phyloP scores from a whole-genome alignment of 2,888 invertebrate species.

The Halictus ligatus region DNA sequence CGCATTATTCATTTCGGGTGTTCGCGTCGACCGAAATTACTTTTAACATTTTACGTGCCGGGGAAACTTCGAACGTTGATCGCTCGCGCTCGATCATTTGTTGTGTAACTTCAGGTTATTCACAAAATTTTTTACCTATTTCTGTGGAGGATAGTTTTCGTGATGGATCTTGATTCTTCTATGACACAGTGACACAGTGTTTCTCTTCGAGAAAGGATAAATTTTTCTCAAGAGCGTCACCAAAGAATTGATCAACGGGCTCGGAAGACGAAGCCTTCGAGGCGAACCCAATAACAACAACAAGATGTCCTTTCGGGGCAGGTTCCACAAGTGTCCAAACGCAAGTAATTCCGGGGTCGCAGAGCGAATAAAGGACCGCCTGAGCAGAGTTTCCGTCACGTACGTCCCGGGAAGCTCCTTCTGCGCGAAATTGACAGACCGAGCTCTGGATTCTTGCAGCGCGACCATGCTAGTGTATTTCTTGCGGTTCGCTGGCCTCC shows the following conservation, averaged over 20 bases:
- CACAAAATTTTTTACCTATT: not conserved
- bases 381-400: not conserved
- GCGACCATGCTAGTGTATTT: not conserved
- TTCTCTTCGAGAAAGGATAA: too few relatives aligned
- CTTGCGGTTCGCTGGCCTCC: conserved; percentile 12
- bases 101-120: not conserved
- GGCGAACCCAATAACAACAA: not conserved
- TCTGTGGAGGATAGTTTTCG: too few relatives aligned
- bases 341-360: not conserved
- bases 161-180: too few relatives aligned
- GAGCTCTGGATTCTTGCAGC: conserved; percentile 10
- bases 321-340: conserved; percentile 4
- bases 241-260: not conserved
- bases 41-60: not conserved
- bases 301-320: not conserved
- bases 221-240: too few relatives aligned
- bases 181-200: too few relatives aligned
- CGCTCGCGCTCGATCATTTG: not conserved
- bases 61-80: not conserved
- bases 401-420: not conserved
- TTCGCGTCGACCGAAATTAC: not conserved
- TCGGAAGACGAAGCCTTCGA: not conserved
- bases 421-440: conserved; percentile 27
- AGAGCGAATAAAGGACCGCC: not conserved
- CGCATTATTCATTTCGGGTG: not conserved